These are phyloP conservation scores for Pseudochromis fuscus DNA, from an alignment of 2,797 vertebrate genomes.

Conservation along the genomic window DNA sequence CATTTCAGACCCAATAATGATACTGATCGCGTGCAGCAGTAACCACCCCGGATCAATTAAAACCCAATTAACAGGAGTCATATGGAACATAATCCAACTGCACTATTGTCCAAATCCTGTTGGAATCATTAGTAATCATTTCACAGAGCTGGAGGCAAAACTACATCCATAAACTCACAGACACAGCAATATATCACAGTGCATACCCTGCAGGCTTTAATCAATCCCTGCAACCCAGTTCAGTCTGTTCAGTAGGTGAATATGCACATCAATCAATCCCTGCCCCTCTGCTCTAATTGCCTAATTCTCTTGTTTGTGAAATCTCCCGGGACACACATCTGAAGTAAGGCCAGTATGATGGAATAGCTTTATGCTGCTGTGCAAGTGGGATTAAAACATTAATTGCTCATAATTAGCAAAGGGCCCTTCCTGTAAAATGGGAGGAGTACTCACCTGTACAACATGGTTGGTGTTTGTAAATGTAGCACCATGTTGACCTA, in stretches of 20 bases:
- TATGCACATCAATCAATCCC: constrained; percentile 75
- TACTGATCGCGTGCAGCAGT: constrained; percentile 43
- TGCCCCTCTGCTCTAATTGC: constrained; percentile 67
- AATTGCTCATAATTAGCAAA: constrained; percentile 46
- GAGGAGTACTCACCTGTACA: background rate
- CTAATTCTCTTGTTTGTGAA: constrained; percentile 72
- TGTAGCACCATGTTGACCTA: background rate
- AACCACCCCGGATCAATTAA: constrained; percentile 74
- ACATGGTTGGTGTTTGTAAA: background rate
- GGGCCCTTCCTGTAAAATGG: background rate
- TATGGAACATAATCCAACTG: constrained; percentile 72
- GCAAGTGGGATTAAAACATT: constrained; percentile 37
- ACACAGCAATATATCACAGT: constrained; percentile 66
- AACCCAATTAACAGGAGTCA: constrained; percentile 72
- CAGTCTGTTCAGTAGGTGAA: constrained; percentile 64
- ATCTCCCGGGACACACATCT: constrained; percentile 55
- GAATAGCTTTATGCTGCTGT: constrained; percentile 47
- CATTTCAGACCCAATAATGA: constrained; percentile 66
- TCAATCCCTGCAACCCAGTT: constrained; percentile 74
- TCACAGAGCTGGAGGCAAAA: constrained; percentile 65
- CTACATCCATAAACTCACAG: constrained; percentile 55
- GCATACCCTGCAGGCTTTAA: constrained; percentile 65
- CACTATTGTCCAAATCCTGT: constrained; percentile 68
- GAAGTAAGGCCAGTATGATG: constrained; percentile 55
- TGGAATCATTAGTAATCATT: constrained; percentile 78